Evolutionary conservation across 2,113 vertebrate genomes (phyloP).

Genomic region (Macaca fascicularis): DNA sequence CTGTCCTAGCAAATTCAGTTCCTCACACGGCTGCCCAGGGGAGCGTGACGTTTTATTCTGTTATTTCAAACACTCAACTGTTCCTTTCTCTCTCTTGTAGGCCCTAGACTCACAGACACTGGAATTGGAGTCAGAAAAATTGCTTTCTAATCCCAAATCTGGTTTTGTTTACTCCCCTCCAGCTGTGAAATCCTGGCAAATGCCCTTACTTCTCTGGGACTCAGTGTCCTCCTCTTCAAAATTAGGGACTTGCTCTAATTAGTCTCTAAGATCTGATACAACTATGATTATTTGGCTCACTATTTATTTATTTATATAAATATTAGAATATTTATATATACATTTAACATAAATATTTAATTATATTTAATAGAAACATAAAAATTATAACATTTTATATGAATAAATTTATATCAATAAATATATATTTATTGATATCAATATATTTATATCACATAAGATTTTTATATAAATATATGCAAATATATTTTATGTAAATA

Average conservation of each 20-base stretch:
- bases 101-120: background rate
- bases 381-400: too few species aligned
- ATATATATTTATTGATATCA: too few species aligned
- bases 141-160: background rate
- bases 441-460: background rate
- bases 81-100: background rate
- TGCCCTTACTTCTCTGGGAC: background rate
- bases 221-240: background rate
- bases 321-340: too few species aligned
- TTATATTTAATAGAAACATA: too few species aligned
- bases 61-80: background rate
- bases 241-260: background rate
- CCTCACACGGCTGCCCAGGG: background rate
- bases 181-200: background rate
- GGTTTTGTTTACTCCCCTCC: background rate
- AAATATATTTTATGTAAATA: too few species aligned
- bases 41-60: background rate
- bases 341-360: too few species aligned
- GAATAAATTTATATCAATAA: too few species aligned
- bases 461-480: too few species aligned
- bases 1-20: background rate
- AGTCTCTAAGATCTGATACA: background rate
- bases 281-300: background rate
- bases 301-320: too few species aligned
- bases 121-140: background rate